A percentile compares a stretch with the other conserved stretches of the same genome.
Conservation (phyloP, 2,888 invertebrate genomes). For the Marronus borbonicus region DNA sequence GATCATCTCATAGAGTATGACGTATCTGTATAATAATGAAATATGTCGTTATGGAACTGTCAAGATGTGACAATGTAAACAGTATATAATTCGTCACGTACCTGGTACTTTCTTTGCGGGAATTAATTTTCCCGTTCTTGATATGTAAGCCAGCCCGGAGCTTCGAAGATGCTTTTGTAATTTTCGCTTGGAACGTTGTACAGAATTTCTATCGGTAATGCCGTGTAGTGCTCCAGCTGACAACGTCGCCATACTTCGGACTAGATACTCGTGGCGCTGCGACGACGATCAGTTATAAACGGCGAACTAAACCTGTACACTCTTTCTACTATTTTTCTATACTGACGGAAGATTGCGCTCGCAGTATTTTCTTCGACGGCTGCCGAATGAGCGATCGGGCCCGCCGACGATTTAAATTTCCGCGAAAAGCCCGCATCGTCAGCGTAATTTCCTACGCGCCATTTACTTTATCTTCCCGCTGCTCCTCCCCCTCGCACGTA, state of each 20-base stretch:
- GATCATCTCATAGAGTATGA: constrained; percentile 52
- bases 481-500: background rate
- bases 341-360: constrained; percentile 48
- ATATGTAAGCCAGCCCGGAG: constrained; percentile 71
- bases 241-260: constrained; percentile 69
- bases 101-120: constrained; percentile 72
- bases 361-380: constrained; percentile 41
- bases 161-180: constrained; percentile 70
- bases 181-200: constrained; percentile 70
- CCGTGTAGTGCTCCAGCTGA: constrained; percentile 66
- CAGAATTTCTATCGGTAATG: constrained; percentile 65
- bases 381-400: constrained; percentile 30
- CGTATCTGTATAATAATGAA: constrained; percentile 54
- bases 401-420: constrained; percentile 36
- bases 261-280: constrained; percentile 60
- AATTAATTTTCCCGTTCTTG: constrained; percentile 71
- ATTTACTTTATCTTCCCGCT: constrained; percentile 10
- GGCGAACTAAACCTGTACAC: constrained; percentile 50
- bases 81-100: constrained; percentile 61
- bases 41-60: constrained; percentile 60
- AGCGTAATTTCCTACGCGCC: constrained; percentile 33
- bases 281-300: constrained; percentile 56
- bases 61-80: constrained; percentile 65
- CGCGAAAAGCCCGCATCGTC: constrained; percentile 35
- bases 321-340: constrained; percentile 27